phyloP scores from a whole-genome alignment of 92 coral and sea anemone species.

The Desmophyllum pertusum region DNA sequence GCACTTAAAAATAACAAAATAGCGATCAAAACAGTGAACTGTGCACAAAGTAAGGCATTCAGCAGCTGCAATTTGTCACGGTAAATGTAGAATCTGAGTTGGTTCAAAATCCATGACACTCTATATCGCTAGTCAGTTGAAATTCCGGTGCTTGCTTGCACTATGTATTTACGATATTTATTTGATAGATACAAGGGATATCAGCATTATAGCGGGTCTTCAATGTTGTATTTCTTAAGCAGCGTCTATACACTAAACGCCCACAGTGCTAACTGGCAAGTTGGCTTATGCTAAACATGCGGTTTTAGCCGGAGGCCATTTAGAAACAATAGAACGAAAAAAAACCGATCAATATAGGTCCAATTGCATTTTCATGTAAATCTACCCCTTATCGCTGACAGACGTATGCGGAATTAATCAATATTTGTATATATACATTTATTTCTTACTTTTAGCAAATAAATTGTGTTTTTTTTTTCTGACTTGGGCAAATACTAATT shows the following conservation, averaged over 20 bases:
- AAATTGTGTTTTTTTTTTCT: background rate
- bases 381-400: background rate
- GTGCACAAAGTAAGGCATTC: background rate
- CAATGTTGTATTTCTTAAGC: background rate
- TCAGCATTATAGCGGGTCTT: background rate
- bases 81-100: background rate
- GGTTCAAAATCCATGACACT: background rate
- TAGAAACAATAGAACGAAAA: background rate
- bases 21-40: background rate
- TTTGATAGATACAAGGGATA: background rate
- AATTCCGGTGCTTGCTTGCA: background rate
- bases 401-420: background rate
- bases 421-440: background rate
- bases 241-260: background rate
- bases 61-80: background rate
- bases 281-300: background rate
- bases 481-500: background rate
- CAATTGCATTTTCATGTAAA: slow-evolving; percentile 1
- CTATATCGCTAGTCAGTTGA: background rate
- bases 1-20: background rate
- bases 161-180: background rate
- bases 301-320: background rate
- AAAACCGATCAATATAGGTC: background rate
- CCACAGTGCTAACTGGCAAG: background rate
- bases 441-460: background rate